phyloP scores from a whole-genome alignment of 2,113 vertebrate genomes.

The Nycticebus coucang region DNA sequence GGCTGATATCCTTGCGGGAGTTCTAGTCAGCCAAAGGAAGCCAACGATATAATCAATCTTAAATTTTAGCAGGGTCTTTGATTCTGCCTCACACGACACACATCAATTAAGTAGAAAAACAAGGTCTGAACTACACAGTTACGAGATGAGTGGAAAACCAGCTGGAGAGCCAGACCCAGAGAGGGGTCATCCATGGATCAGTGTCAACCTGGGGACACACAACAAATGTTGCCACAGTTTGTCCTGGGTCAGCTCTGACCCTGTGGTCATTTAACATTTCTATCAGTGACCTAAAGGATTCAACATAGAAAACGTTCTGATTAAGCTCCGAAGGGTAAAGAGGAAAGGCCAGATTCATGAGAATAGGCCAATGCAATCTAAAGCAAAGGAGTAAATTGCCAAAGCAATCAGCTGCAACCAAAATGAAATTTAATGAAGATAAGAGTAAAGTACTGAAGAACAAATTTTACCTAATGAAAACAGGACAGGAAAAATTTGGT shows the following conservation, averaged over 20 bases:
- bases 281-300: conserved; percentile 20
- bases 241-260: conserved; percentile 14
- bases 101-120: conserved; percentile 72
- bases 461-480: not conserved
- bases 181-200: conserved; percentile 73
- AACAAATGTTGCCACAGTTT: conserved; percentile 12
- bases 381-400: not conserved
- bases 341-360: not conserved
- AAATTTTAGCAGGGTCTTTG: conserved; percentile 60
- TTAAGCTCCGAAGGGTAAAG: not conserved
- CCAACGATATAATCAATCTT: conserved; percentile 60
- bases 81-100: conserved; percentile 50
- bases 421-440: not conserved
- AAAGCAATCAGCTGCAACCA: not conserved
- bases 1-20: conserved; percentile 27
- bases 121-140: conserved; percentile 38
- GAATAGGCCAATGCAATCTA: not conserved
- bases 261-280: not conserved
- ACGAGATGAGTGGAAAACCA: conserved; percentile 58
- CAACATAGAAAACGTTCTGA: conserved; percentile 13
- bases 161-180: conserved; percentile 61
- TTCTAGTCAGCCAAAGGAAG: conserved; percentile 43
- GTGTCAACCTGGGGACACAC: conserved; percentile 64
- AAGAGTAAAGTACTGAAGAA: not conserved
- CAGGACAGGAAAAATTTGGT: not conserved